Base-by-base conservation (phyloP, 2,888 invertebrate species). In the Rhingia campestris region DNA sequence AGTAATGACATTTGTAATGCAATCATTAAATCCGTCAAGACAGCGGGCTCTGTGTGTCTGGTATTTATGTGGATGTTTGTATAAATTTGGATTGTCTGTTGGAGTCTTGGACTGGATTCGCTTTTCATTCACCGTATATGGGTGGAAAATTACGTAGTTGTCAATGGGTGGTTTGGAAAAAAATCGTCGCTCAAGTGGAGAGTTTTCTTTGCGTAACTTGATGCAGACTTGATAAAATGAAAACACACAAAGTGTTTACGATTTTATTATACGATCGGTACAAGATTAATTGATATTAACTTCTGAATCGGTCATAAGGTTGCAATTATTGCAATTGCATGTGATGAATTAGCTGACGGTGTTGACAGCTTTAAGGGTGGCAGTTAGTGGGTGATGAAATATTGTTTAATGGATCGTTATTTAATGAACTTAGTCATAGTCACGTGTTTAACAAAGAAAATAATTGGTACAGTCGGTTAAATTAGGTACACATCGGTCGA, bases 101-200 rank as follows among this genome's bases (percentile, higher is more conserved):
- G 41, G 70, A 47, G 43, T 41, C 53, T 54, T 41, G 49, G 35
- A 67, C 76, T 67, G 67, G 56, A 72, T 54, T 76, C 54, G 54
- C 61, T 81, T 81, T 81, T 76, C 72, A 76, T 75, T 76, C 39
- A 37, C 72, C 67, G 67, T 76, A 37, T 56, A 77, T 54, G 76
- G 76, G 43, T 67, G 67, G 72, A 73, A 76, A 81, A 81, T 81
- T 81, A 81, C 81, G 72, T 81, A 74, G 56, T 69, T 75, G 58
- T 81, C 81, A 81, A 74, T 51, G 37, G 43, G 69, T 75, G 67
- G 47, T 66, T 33, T 54, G 39, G 10, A 39, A n/a, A 64, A 12
- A 51, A 10, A 37, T 33, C 30, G 4, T 37, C 54, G 33, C 39
- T 39, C 53, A 43, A 45, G 35, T 22, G 63, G 32, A 56, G 49